A percentile compares a stretch with the other conserved stretches of the same genome.
phyloP scores from a whole-genome alignment of 1,140 invertebrate genomes.

The Drosophila triauraria region DNA sequence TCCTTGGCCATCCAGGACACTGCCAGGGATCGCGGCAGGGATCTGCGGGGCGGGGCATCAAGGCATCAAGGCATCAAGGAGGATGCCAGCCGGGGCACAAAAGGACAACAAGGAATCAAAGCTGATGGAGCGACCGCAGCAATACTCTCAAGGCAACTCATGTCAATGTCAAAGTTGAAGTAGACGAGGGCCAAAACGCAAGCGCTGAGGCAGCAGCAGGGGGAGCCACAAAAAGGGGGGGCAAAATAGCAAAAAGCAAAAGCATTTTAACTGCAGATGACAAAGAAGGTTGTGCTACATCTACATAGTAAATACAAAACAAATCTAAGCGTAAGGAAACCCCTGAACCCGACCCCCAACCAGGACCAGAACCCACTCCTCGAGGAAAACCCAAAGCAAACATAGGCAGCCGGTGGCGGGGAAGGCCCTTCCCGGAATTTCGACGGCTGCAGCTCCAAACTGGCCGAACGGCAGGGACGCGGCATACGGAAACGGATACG shows the following conservation, averaged over 20 bases:
- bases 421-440: constrained; percentile 47
- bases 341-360: constrained; percentile 24
- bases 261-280: constrained; percentile 70
- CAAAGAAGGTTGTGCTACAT: constrained; percentile 83
- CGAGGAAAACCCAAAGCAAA: constrained; percentile 37
- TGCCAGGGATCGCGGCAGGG: constrained; percentile 50
- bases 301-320: constrained; percentile 77
- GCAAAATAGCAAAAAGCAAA: constrained; percentile 41
- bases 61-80: constrained; percentile 16
- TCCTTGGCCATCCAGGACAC: constrained; percentile 42
- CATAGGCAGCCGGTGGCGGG: constrained; percentile 31
- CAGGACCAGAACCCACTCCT: constrained; percentile 24
- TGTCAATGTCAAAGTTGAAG: constrained; percentile 75
- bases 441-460: constrained; percentile 51
- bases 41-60: not conserved
- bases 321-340: constrained; percentile 52
- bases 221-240: constrained; percentile 22
- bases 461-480: constrained; percentile 43
- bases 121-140: constrained; percentile 60
- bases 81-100: constrained; percentile 57
- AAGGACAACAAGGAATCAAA: constrained; percentile 30
- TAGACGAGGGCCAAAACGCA: constrained; percentile 18
- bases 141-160: constrained; percentile 76
- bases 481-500: constrained; percentile 30
- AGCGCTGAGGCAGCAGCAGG: not conserved